phyloP scores from a whole-genome alignment of 2,797 vertebrate genomes.

The Xenopus petersii region DNA sequence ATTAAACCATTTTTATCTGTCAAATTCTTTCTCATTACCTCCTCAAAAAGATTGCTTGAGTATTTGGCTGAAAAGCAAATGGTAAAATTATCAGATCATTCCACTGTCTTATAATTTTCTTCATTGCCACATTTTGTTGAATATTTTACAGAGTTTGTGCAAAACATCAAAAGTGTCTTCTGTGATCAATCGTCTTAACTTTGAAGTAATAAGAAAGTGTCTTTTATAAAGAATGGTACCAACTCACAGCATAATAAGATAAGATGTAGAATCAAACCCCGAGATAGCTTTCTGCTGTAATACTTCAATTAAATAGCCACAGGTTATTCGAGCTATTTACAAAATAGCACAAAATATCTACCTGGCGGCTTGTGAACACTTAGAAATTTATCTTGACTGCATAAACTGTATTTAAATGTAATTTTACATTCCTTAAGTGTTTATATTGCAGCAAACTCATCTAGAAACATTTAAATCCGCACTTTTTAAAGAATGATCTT shows the following conservation, averaged over 20 bases:
- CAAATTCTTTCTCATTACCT: constrained; percentile 50
- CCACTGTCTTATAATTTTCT: constrained; percentile 32
- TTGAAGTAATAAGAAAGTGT: constrained; percentile 40
- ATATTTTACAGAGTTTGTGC: constrained; percentile 53
- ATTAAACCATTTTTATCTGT: constrained; percentile 62
- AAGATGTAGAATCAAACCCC: constrained; percentile 48
- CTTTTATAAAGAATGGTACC: constrained; percentile 55
- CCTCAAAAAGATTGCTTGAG: constrained; percentile 53
- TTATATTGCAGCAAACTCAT: constrained; percentile 44
- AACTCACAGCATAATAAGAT: constrained; percentile 50
- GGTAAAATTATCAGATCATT: constrained; percentile 41
- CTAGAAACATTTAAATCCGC: constrained; percentile 18
- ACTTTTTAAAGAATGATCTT: not conserved
- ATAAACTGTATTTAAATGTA: constrained; percentile 56
- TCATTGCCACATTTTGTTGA: constrained; percentile 46
- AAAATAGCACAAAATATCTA: constrained; percentile 52
- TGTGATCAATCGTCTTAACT: constrained; percentile 54
- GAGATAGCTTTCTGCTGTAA: constrained; percentile 50
- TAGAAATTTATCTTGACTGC: constrained; percentile 35
- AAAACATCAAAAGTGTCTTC: constrained; percentile 52
- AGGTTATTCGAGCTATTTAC: constrained; percentile 56
- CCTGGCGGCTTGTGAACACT: constrained; percentile 50
- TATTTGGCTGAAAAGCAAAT: constrained; percentile 57
- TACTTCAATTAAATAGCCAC: constrained; percentile 54
- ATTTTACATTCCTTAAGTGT: constrained; percentile 55